A percentile compares a stretch with the other conserved stretches of the same genome.
Conservation (phyloP, 1,140 invertebrate genomes). For the Pogonomyrmex barbatus region DNA sequence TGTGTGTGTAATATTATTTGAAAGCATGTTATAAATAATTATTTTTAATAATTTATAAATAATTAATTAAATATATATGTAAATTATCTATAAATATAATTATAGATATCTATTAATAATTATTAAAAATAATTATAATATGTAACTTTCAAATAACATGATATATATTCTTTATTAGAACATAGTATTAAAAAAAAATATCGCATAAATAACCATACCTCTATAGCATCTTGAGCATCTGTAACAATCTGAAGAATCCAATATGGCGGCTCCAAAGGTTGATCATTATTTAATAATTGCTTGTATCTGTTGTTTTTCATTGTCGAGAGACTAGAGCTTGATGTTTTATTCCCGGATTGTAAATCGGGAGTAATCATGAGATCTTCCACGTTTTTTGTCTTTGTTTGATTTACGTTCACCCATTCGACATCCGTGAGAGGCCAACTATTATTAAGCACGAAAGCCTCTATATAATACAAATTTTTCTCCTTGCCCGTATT, state of each 20-base stretch:
- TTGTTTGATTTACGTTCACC: conserved; percentile 64
- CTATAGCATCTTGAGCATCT: conserved; percentile 46
- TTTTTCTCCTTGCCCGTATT: neutral
- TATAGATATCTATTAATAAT: no score
- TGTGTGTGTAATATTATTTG: no score
- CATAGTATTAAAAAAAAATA: no score
- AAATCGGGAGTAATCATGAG: neutral
- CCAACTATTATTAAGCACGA: conserved; percentile 76
- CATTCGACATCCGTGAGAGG: conserved; percentile 76
- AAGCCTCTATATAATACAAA: conserved; percentile 70
- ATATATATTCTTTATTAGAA: neutral
- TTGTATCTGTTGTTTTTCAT: conserved; percentile 43
- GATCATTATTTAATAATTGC: neutral
- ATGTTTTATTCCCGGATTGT: neutral
- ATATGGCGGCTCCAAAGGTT: conserved; percentile 52
- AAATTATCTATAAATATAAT: no score
- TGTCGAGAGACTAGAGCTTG: conserved; percentile 11
- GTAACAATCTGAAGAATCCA: conserved; percentile 72
- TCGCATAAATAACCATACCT: conserved; percentile 48
- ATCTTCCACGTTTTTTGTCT: neutral
- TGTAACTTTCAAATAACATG: neutral
- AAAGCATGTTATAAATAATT: no score
- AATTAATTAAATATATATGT: no score
- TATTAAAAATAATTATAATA: neutral
- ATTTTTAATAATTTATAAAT: no score